Evolutionary conservation across 53 echinoderm and acorn worm species (phyloP).

Genomic region (Echinometra lucunter): DNA sequence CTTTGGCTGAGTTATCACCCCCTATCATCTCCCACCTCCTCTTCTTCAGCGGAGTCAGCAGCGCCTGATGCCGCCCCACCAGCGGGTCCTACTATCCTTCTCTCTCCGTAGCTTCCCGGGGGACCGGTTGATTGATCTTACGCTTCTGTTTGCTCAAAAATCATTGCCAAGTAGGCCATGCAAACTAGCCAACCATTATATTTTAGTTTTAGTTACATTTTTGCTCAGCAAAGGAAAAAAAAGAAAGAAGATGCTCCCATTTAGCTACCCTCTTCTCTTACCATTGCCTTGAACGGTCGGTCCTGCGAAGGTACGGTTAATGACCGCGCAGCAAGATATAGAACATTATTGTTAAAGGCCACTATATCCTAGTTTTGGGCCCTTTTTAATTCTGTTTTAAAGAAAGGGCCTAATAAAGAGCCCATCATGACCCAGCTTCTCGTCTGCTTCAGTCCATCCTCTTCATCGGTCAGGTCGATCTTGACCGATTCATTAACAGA

Average conservation of each 20-base stretch:
- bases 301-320: neutral
- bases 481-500: no score
- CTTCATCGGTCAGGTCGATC: no score
- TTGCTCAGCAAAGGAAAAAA: neutral
- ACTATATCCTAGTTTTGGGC: neutral
- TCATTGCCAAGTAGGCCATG: conserved; percentile 66
- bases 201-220: conserved; percentile 57
- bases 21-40: neutral
- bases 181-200: conserved; percentile 60
- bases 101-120: neutral
- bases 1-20: neutral
- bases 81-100: conserved; percentile 1
- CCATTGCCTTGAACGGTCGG: no score
- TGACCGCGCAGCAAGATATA: neutral
- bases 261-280: conserved; percentile 1
- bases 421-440: no score
- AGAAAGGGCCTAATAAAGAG: no score
- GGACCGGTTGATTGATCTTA: conserved; percentile 34
- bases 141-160: conserved; percentile 58
- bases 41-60: neutral
- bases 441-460: no score
- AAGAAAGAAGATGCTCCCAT: neutral
- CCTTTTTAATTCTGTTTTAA: neutral
- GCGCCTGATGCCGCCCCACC: neutral
- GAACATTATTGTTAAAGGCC: neutral